phyloP scores from a whole-genome alignment of 1,140 invertebrate genomes.

The Muscidifurax raptorellus region DNA sequence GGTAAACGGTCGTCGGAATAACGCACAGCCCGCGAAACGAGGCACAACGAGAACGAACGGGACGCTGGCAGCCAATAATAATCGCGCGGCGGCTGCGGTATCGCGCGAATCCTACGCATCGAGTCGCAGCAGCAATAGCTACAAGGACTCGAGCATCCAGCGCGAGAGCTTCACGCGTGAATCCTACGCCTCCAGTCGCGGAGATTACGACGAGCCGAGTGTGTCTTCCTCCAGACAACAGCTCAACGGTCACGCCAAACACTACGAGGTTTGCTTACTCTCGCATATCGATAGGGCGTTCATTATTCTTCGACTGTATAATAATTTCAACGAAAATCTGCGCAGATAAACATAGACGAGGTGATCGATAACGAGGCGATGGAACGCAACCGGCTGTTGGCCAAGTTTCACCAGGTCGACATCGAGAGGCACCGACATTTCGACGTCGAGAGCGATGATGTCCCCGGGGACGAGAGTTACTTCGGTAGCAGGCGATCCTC shows the following conservation, averaged over 20 bases:
- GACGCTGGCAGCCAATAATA: neutral
- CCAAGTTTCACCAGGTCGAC: conserved; percentile 59
- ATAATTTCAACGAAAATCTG: neutral
- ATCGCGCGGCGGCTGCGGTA: neutral
- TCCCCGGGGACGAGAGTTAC: neutral
- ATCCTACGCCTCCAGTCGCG: conserved; percentile 17
- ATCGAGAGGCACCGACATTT: neutral
- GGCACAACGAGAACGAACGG: neutral
- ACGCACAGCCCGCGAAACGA: neutral
- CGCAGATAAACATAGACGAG: conserved; percentile 57
- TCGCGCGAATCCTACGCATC: conserved; percentile 13
- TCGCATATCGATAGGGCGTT: neutral
- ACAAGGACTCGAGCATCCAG: neutral
- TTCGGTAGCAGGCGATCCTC: conserved; percentile 56
- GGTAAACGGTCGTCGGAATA: neutral
- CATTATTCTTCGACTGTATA: neutral
- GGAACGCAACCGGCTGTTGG: conserved; percentile 63
- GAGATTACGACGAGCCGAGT: neutral
- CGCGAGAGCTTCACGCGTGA: neutral
- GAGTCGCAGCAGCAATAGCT: neutral
- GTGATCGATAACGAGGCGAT: conserved; percentile 59
- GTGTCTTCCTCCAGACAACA: neutral
- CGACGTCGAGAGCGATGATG: neutral
- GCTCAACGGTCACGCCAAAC: conserved; percentile 26
- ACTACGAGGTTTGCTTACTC: conserved; percentile 26